Evolutionary conservation across 2,797 vertebrate species (phyloP), one percentile per base, ranked within the genome.

Genomic region (Oreortyx pictus): DNA sequence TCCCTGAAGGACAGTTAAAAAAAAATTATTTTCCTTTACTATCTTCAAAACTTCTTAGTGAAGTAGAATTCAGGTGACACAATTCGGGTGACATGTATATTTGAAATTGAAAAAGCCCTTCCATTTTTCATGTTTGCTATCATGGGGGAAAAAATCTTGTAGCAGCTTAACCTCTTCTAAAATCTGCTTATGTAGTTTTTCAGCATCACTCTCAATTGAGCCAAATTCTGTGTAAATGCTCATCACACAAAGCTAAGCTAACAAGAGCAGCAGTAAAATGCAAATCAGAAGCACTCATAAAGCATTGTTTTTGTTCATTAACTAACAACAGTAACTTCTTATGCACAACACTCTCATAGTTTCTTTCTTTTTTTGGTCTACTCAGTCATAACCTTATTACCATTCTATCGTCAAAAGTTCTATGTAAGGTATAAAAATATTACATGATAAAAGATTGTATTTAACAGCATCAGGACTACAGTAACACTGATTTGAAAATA

Each of bases 211-310:
- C 19, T 85, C 75, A 89, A 44, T 14, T 50, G 27, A 11, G 11
- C 14, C 79, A 82, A 86, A 56, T 94, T 65, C 61, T 82, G 57
- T 52, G 11, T 24, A 96, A 82, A 64, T 78, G 50, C 16, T 82
- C 31, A 93, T 47, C 31, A 67, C 19, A 35, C 11, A 59, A 75
- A 67, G 22, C 19, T 82, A 89, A 86, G 74, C 16, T 81, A 88
- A 11, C 24, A 33, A 83, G 3, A 18, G 15, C 41, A 68, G 80
- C 24, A 64, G 13, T 80, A 78, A 85, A 65, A 77, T 24, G 18
- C 27, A 78, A 87, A 94, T 65, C n/a, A 60, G 49, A 16, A 72
- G 18, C 46, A 67, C 46, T 74, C 7, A 56, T 35, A 80, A 76
- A 88, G 44, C 24, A 8, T 2, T 35, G 23, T 1, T 41, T 78